These are phyloP conservation scores for Ovis canadensis DNA, from an alignment of 2,113 vertebrate genomes.

Conservation along the genomic window DNA sequence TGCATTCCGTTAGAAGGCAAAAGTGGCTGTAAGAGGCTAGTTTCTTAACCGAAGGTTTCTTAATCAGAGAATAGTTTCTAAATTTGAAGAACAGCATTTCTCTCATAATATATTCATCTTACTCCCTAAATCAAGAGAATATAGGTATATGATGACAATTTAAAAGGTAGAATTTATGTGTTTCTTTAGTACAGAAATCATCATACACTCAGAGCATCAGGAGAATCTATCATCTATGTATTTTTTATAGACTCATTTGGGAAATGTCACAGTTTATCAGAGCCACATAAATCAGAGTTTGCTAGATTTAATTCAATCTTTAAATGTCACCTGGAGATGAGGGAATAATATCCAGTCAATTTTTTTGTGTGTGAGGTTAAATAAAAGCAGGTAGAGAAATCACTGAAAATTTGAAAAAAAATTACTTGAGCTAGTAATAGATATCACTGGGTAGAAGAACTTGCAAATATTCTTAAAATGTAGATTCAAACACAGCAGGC, in stretches of 20 bases:
- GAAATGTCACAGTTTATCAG: conserved; percentile 59
- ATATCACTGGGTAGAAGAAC: neutral
- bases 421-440: neutral
- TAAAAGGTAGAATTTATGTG: neutral
- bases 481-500: neutral
- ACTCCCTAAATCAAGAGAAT: neutral
- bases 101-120: neutral
- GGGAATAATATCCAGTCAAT: neutral
- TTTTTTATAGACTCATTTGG: conserved; percentile 60
- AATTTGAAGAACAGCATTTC: neutral
- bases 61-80: neutral
- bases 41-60: neutral
- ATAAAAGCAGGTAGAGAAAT: conserved; percentile 22
- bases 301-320: conserved; percentile 44
- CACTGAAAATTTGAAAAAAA: neutral
- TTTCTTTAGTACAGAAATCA: conserved; percentile 30
- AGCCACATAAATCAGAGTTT: conserved; percentile 49
- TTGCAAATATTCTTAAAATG: neutral
- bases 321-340: conserved; percentile 31
- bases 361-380: conserved; percentile 27
- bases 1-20: neutral
- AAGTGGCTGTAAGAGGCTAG: neutral
- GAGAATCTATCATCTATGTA: conserved; percentile 21
- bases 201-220: neutral
- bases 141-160: neutral